Evolutionary conservation across 2,797 vertebrate genomes (phyloP).

Genomic region (Erethizon dorsatum): DNA sequence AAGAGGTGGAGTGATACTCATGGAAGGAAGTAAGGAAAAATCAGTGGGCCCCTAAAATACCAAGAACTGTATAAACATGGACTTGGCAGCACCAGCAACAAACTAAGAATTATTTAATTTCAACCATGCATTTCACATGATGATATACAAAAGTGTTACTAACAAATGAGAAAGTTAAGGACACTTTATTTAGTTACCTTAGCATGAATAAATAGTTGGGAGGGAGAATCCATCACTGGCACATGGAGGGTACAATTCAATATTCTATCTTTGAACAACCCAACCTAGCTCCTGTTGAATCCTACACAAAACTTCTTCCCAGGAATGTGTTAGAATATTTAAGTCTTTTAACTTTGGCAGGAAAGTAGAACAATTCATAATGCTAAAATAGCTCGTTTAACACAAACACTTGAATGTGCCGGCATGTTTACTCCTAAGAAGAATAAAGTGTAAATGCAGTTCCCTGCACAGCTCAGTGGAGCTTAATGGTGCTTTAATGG

Average conservation of each 20-base stretch:
- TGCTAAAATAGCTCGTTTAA: background rate
- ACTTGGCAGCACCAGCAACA: constrained; percentile 44
- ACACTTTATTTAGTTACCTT: constrained; percentile 40
- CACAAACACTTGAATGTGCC: constrained; percentile 67
- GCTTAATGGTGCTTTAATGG: background rate
- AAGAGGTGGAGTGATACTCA: fast-evolving
- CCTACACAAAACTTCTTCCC: constrained; percentile 11
- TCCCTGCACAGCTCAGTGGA: constrained; percentile 36
- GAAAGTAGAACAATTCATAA: constrained; percentile 7
- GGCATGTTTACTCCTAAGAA: background rate
- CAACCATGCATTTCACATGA: background rate
- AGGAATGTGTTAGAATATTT: background rate
- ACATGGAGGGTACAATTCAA: constrained; percentile 26
- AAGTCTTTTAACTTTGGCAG: constrained; percentile 60
- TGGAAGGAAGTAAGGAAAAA: background rate
- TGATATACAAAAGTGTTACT: background rate
- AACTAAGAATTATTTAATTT: background rate
- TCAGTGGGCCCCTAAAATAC: background rate
- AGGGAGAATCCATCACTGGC: constrained; percentile 65
- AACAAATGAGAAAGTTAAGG: constrained; percentile 60
- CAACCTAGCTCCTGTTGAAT: constrained; percentile 55
- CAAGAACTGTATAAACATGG: constrained; percentile 51
- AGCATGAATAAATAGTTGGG: constrained; percentile 71
- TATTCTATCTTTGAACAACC: constrained; percentile 55
- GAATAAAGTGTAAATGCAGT: constrained; percentile 26